These are phyloP conservation scores for Labeo catla DNA, from an alignment of 2,113 vertebrate genomes.

Conservation along the genomic window DNA sequence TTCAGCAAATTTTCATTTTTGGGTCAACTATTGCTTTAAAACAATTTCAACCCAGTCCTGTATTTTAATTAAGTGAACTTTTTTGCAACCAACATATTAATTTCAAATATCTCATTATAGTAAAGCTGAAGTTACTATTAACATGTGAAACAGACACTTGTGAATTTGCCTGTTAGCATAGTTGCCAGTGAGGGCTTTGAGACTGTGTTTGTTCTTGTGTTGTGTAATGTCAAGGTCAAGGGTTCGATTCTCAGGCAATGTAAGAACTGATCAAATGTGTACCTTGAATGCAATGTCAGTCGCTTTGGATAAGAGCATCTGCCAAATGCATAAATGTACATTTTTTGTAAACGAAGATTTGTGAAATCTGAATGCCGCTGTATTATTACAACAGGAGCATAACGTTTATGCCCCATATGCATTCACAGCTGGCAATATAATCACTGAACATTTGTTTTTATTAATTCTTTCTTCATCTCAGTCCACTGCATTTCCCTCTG, in stretches of 20 bases:
- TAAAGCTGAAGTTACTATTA: no score
- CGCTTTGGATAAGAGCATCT: not conserved
- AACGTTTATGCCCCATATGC: constrained; percentile 50
- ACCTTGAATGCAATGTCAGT: not conserved
- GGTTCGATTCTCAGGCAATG: no score
- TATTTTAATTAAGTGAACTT: no score
- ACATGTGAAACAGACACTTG: not conserved
- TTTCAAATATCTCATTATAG: no score
- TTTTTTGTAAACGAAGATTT: not conserved
- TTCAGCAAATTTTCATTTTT: no score
- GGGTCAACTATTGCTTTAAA: no score
- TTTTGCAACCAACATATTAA: no score
- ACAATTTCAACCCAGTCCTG: no score
- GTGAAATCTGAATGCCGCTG: not conserved
- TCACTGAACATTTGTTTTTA: constrained; percentile 58
- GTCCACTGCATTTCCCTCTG: constrained; percentile 21
- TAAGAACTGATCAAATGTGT: no score
- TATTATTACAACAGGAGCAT: constrained; percentile 43
- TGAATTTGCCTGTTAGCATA: not conserved
- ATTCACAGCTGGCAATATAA: constrained; percentile 58
- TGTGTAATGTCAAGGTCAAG: no score
- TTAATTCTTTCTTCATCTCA: constrained; percentile 53
- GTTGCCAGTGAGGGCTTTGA: not conserved
- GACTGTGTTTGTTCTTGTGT: not conserved
- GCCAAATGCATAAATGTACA: not conserved